These are phyloP conservation scores for Cyphomyrus plagiostoma DNA, from an alignment of 2,113 vertebrate genomes.

Conservation along the genomic window DNA sequence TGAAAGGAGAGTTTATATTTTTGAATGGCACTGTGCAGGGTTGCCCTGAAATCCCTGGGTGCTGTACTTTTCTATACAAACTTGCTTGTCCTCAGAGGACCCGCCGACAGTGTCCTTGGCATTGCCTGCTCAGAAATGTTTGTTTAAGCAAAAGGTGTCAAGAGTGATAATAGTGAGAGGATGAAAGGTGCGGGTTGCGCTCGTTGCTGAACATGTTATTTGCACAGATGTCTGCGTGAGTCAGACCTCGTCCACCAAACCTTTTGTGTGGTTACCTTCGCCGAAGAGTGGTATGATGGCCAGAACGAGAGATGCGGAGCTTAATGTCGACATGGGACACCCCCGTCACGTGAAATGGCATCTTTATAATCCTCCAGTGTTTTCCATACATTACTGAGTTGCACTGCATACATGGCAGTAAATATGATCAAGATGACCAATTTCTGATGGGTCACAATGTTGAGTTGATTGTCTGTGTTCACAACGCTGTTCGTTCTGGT, in stretches of 20 bases:
- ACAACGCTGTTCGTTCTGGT: not conserved
- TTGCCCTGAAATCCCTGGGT: not conserved
- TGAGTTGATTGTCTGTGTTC: not conserved
- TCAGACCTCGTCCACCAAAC: not conserved
- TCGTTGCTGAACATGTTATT: not conserved
- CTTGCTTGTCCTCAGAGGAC: not conserved
- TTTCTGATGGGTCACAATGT: not conserved
- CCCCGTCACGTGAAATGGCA: not conserved
- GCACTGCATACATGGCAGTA: not conserved
- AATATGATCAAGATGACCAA: not conserved
- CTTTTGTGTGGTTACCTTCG: not conserved
- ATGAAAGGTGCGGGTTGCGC: not conserved
- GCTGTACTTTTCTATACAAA: not conserved
- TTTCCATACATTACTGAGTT: not conserved
- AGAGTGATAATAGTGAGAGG: not conserved
- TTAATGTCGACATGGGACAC: not conserved
- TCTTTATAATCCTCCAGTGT: not conserved
- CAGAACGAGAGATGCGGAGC: not conserved
- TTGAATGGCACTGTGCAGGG: not conserved
- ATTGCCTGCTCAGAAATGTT: slow-evolving; percentile 1
- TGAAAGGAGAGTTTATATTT: not conserved
- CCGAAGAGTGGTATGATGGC: not conserved
- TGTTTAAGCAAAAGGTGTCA: not conserved
- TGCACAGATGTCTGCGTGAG: slow-evolving; percentile 6
- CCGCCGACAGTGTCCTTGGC: not conserved